Base-by-base conservation (phyloP, 2,888 invertebrate genomes). In the Eupithecia pulchellata region DNA sequence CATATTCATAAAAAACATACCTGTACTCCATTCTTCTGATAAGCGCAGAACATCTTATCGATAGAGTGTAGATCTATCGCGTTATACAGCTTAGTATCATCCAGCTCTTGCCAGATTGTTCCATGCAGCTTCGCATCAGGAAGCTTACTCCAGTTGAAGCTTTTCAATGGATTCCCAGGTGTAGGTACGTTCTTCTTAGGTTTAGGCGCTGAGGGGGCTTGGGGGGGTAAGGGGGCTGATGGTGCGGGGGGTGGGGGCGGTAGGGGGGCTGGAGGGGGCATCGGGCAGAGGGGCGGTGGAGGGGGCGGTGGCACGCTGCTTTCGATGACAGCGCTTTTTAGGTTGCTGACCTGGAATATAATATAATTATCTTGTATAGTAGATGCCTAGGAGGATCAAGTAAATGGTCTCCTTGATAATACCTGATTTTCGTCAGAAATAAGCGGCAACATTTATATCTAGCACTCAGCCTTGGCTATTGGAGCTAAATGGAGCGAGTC, bases 141-240 rank as follows among this genome's bases (percentile, higher is more conserved):
- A 73, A 99, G 94, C 87, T 98, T 99, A 66, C 98, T 97, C 99
- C 99, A 99, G 93, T 99, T 99, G 94, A 99, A 98, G 68, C 98
- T 98, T 90, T 99, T 99, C 68, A 99, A 92, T 0, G 99, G 98
- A 89, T 98, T 98, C 6, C 97, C 96, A 0, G 99, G 98, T 80
- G 98, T 97, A 14, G 99, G 99, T 71, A 98, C 97, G 90, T 98
- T 98, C 91, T 98, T 98, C 88, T 96, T 96, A 25, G 95, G 93
- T 63, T 95, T 91, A 72, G 96, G 96, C 0, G 92, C 84, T 64
- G 95, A 95, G 11, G 95, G 92, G 0, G 95, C 94, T 27, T 90
- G 89, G 0, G 95, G 95, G 20, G 90, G 88, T 36, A 95, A 95
- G 0, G 96, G 95, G 52, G 95, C 91, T 0, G 95, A 95, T 39